Conservation (phyloP, 53 echinoderm and acorn worm genomes). For the Henricia sp. region DNA sequence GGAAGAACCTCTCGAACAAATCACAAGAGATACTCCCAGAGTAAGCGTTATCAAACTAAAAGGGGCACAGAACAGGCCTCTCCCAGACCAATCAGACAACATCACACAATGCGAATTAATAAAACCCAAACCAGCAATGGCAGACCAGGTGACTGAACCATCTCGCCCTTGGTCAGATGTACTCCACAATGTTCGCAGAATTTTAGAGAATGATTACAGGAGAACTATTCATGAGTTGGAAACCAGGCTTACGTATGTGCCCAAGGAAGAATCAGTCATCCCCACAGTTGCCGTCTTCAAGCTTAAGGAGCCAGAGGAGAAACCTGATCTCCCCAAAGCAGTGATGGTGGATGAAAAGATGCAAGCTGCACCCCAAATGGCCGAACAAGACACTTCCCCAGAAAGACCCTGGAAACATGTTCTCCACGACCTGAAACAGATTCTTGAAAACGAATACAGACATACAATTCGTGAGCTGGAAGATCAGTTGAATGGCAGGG, state of each 20-base stretch:
- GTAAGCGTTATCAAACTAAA: slow-evolving; percentile 59
- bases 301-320: slow-evolving; percentile 26
- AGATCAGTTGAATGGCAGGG: slow-evolving; percentile 45
- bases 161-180: slow-evolving; percentile 47
- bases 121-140: slow-evolving; percentile 14
- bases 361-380: slow-evolving; percentile 48
- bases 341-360: slow-evolving; percentile 46
- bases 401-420: slow-evolving; percentile 59
- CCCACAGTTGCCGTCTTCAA: slow-evolving; percentile 55
- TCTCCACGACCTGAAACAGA: slow-evolving; percentile 38
- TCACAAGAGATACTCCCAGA: slow-evolving; percentile 13
- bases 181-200: slow-evolving; percentile 52
- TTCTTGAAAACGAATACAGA: slow-evolving; percentile 66
- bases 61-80: slow-evolving; percentile 30
- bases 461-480: slow-evolving; percentile 57
- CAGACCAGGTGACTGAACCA: slow-evolving; percentile 43
- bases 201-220: slow-evolving; percentile 55
- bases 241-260: slow-evolving; percentile 28
- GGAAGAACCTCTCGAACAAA: slow-evolving; percentile 22
- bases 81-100: slow-evolving; percentile 14
- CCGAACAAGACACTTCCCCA: slow-evolving; percentile 53
- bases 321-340: slow-evolving; percentile 25
- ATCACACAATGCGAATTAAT: slow-evolving; percentile 21
- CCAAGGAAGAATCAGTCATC: neutral
- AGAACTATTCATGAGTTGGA: slow-evolving; percentile 48